Base-by-base conservation (phyloP, 1,140 invertebrate genomes). In the Lepidurus apus region DNA sequence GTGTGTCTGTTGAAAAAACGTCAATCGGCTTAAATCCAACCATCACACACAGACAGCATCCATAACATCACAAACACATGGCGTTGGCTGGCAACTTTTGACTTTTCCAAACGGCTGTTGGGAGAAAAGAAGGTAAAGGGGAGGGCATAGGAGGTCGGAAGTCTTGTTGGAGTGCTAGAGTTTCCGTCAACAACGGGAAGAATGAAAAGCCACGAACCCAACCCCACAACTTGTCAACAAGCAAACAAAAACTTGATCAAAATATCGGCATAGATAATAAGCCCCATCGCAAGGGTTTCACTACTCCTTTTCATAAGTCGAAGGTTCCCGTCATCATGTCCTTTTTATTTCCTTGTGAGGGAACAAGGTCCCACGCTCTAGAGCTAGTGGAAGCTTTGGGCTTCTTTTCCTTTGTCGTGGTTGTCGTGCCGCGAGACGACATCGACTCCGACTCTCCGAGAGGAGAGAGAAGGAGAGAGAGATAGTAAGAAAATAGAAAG, bases 221-320 rank as follows among this genome's bases (percentile, higher is more conserved):
- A 7, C 53, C 53, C 53, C 53, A 65, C 53, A 13, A 65, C 17
- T 65, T 13, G 53, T 65, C 53, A 65, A 65, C 53, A 65, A 65
- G 53, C 53, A 65, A 65, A 65, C 53, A 65, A 65, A 65, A 65
- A 65, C 53, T 65, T 17, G 53, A 65, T 65, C 53, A 65, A 65
- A 65, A 65, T 65, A 65, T 65, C 53, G 53, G 53, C 53, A 65
- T 65, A 13, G 53, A 65, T 65, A 65, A 65, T 65, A 21, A 1
- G n/a, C 34, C 34, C 34, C 34, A 34, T 34, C 34, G 34, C 4
- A 34, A 34, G 34, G 34, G 34, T 34, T 34, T 34, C 34, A 34
- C 34, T 34, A 34, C 34, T 34, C 34, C 34, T 34, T 34, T 34
- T 34, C 34, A 34, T 34, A 34, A 34, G 34, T 65, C n/a, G 53